Conservation (phyloP, 2,797 vertebrate genomes). For the Peromyscus nudipes region DNA sequence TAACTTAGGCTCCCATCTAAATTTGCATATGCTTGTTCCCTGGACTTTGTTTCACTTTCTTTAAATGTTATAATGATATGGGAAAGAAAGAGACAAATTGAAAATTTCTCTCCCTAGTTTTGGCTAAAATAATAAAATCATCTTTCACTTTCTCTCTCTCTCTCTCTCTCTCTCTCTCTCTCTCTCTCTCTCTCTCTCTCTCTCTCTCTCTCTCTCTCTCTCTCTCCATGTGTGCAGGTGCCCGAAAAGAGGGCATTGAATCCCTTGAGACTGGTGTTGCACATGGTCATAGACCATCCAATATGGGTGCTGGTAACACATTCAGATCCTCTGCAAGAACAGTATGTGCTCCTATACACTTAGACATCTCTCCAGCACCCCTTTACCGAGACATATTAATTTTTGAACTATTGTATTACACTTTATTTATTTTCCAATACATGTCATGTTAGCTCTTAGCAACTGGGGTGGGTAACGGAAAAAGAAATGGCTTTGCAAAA, state of each 20-base stretch:
- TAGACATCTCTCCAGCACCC: not conserved
- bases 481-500: not conserved
- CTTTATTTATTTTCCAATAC: conserved; percentile 37
- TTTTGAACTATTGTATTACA: not conserved
- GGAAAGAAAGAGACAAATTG: not conserved
- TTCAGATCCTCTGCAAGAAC: not conserved
- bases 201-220: too few relatives aligned
- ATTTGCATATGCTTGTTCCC: not conserved
- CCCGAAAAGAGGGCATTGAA: not conserved
- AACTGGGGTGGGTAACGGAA: not conserved
- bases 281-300: not conserved
- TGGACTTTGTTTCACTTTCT: not conserved
- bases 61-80: not conserved
- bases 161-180: too few relatives aligned
- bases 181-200: not conserved
- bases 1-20: not conserved
- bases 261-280: not conserved
- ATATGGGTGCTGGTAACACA: not conserved
- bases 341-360: too few relatives aligned
- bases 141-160: not conserved
- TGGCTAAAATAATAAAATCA: not conserved
- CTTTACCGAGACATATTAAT: not conserved
- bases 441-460: not conserved
- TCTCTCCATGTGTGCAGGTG: not conserved
- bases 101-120: not conserved